phyloP scores from a whole-genome alignment of 2,113 vertebrate genomes.

The Ammospiza nelsoni region DNA sequence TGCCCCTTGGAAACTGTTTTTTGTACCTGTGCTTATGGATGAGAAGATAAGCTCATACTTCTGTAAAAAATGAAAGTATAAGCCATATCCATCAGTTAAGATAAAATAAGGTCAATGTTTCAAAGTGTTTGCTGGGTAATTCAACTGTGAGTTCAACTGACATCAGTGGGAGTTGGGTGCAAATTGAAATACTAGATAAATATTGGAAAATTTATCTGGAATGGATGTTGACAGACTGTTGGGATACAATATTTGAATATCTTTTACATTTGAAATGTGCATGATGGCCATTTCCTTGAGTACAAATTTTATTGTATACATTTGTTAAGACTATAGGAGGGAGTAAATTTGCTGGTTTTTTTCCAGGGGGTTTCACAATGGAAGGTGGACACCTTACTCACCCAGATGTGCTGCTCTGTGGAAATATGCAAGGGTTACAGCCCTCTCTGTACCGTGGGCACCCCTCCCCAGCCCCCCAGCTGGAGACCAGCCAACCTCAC shows the following conservation, averaged over 20 bases:
- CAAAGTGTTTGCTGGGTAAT: neutral
- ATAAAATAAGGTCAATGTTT: neutral
- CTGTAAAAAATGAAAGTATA: neutral
- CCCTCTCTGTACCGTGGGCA: conserved; percentile 78
- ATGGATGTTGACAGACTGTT: neutral
- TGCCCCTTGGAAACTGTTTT: neutral
- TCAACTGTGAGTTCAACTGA: neutral
- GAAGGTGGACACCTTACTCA: conserved; percentile 83
- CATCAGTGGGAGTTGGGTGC: neutral
- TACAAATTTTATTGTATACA: neutral
- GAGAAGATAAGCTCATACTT: neutral
- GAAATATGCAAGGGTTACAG: conserved; percentile 79
- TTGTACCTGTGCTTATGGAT: neutral
- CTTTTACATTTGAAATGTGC: neutral
- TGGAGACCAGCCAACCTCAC: conserved; percentile 77
- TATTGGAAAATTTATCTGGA: neutral
- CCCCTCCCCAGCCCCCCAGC: conserved; percentile 72
- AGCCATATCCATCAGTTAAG: neutral
- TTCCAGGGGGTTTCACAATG: conserved; percentile 85
- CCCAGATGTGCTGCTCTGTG: conserved; percentile 76
- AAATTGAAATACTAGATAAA: neutral
- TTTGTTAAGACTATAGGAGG: neutral
- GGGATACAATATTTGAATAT: neutral
- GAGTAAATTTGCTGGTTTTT: neutral
- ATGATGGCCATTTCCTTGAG: neutral